Evolutionary conservation across 92 coral and sea anemone genomes (phyloP).

Genomic region (Parazoanthus atlanticus): DNA sequence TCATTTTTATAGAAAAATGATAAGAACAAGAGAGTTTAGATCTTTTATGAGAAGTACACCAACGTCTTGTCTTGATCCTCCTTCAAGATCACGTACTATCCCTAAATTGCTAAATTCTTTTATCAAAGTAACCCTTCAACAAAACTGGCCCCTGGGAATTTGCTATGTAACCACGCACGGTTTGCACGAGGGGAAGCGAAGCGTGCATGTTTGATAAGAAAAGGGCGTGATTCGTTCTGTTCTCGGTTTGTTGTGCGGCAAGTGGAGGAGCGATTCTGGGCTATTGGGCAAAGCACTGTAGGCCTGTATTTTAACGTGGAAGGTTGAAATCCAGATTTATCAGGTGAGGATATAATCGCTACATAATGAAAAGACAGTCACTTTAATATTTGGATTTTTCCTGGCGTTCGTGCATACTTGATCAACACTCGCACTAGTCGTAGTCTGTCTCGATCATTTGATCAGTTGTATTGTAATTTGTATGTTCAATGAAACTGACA

Average conservation of each 20-base stretch:
- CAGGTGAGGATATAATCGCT: constrained; percentile 1
- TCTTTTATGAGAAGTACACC: no score
- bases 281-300: neutral
- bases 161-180: constrained; percentile 15
- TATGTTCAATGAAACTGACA: neutral
- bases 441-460: neutral
- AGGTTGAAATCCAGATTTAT: constrained; percentile 7
- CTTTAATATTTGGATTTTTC: neutral
- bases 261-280: neutral
- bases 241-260: neutral
- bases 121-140: no score
- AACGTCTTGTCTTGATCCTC: no score
- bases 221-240: constrained; percentile 13
- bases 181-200: neutral
- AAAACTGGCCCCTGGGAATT: constrained; percentile 31
- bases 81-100: no score
- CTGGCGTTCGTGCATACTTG: neutral
- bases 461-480: neutral
- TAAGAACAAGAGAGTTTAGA: no score
- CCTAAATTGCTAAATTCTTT: no score
- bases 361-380: neutral
- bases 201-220: neutral
- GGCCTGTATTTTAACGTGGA: neutral
- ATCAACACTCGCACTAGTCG: neutral
- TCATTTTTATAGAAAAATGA: no score